Base-by-base conservation (phyloP, 2,888 invertebrate genomes). In the Escarpia spicata region DNA sequence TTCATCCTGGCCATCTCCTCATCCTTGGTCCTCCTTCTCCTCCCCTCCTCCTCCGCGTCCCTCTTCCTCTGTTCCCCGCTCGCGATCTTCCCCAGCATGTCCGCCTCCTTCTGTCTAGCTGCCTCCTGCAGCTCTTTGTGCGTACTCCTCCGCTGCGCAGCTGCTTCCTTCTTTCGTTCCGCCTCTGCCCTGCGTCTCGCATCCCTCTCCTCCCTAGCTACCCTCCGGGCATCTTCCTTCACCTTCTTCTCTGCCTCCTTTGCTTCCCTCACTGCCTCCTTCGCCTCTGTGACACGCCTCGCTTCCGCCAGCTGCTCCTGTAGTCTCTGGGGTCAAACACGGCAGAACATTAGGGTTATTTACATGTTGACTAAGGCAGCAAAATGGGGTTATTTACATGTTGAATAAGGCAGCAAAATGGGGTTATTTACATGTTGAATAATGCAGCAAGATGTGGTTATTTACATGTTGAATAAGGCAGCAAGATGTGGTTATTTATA, bases 1-100 rank as follows among this genome's bases (percentile, higher is more conserved):
- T 93, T 93, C 90, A 95, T 92, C 90, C 93, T 75, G n/a, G 75
- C 26, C 26, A 75, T 75, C n/a, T 75, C 75, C 75, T 26, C 75
- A 9, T 52, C 52, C 52, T 52, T 37, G 12, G 15, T 95, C 91
- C 95, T 94, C 92, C 93, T 94, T 92, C 94, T 94, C n/a, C 93
- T 91, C 91, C 95, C 95, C 92, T 95, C 95, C 91, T 96, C 95
- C 93, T 95, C 95, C 52, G 93, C 93, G 92, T 95, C 92, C 92
- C 94, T 92, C 91, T 94, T 92, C 92, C 94, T 94, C 94, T 95
- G 95, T 92, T 95, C 95, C 15, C 93, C 94, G 93, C 95, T 95
- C 37, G 94, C 95, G 90, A 96, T 95, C 92, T 94, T 94, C 92
- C 94, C 94, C 93, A 95, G 94, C 95, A 96, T 95, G 44, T 95